A percentile compares a stretch with the other conserved stretches of the same genome.
phyloP scores from a whole-genome alignment of 1,140 invertebrate species.

The Philaenus spumarius region DNA sequence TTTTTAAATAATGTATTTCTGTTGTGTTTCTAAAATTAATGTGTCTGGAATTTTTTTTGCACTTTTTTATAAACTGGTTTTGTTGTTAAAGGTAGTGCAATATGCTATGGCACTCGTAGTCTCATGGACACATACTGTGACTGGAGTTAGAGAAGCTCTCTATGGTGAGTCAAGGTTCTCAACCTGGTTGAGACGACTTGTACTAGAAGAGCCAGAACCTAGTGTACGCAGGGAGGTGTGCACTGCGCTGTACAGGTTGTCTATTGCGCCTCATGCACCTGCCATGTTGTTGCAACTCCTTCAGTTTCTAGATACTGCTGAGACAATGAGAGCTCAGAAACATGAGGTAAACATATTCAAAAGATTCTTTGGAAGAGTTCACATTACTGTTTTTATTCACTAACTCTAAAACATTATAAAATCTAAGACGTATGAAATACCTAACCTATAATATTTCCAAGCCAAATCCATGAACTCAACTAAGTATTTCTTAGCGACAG shows the following conservation, averaged over 20 bases:
- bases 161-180: slow-evolving; percentile 60
- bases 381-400: too few relatives aligned
- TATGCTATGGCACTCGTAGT: slow-evolving; percentile 75
- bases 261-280: slow-evolving; percentile 50
- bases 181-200: slow-evolving; percentile 64
- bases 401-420: too few relatives aligned
- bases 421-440: too few relatives aligned
- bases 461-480: too few relatives aligned
- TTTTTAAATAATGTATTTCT: too few relatives aligned
- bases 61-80: too few relatives aligned
- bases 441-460: too few relatives aligned
- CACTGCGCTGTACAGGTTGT: slow-evolving; percentile 76
- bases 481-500: too few relatives aligned
- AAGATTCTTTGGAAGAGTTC: too few relatives aligned
- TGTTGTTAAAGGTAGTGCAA: slow-evolving; percentile 52
- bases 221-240: slow-evolving; percentile 82
- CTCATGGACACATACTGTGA: slow-evolving; percentile 74
- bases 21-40: too few relatives aligned
- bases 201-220: slow-evolving; percentile 78
- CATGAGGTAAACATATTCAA: slow-evolving; percentile 37
- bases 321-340: slow-evolving; percentile 71
- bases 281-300: slow-evolving; percentile 69
- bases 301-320: slow-evolving; percentile 68
- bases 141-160: slow-evolving; percentile 53
- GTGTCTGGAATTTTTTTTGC: too few relatives aligned